phyloP scores from a whole-genome alignment of 1,140 invertebrate genomes.

The Trichogramma pretiosum region DNA sequence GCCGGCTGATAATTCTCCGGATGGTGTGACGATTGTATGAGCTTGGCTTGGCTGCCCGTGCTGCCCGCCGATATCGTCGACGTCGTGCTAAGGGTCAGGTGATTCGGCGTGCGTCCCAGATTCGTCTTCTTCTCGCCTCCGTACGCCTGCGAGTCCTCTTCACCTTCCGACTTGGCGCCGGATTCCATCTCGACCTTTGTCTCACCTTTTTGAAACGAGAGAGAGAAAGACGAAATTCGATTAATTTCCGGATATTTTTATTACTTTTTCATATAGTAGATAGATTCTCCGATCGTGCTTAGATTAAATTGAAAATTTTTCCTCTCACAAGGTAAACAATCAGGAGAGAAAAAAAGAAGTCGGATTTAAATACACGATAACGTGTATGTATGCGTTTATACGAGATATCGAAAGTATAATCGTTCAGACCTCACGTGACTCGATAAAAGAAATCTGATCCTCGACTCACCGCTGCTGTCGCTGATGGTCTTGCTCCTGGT shows the following conservation, averaged over 20 bases:
- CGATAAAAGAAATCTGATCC: neutral
- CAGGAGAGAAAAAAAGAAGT: too few species aligned
- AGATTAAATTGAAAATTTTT: neutral
- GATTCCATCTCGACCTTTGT: constrained; percentile 53
- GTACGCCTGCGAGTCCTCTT: constrained; percentile 67
- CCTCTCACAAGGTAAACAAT: too few species aligned
- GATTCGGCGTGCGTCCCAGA: constrained; percentile 81
- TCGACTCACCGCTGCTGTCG: constrained; percentile 60
- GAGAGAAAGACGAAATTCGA: neutral
- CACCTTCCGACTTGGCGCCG: constrained; percentile 77
- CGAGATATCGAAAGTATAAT: too few species aligned
- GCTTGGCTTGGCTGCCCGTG: constrained; percentile 83
- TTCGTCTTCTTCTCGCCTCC: constrained; percentile 59
- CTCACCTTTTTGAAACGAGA: constrained; percentile 24
- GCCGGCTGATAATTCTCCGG: constrained; percentile 81
- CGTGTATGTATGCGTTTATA: too few species aligned
- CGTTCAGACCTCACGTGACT: neutral
- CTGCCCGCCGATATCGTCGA: constrained; percentile 89
- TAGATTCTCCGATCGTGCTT: neutral
- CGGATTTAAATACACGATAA: too few species aligned
- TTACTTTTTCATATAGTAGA: too few species aligned
- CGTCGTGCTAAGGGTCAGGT: constrained; percentile 83
- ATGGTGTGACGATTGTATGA: constrained; percentile 88
- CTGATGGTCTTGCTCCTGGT: constrained; percentile 82
- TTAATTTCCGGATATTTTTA: too few species aligned